Evolutionary conservation across 2,797 vertebrate genomes (phyloP).

Genomic region (Clarias pachynema): DNA sequence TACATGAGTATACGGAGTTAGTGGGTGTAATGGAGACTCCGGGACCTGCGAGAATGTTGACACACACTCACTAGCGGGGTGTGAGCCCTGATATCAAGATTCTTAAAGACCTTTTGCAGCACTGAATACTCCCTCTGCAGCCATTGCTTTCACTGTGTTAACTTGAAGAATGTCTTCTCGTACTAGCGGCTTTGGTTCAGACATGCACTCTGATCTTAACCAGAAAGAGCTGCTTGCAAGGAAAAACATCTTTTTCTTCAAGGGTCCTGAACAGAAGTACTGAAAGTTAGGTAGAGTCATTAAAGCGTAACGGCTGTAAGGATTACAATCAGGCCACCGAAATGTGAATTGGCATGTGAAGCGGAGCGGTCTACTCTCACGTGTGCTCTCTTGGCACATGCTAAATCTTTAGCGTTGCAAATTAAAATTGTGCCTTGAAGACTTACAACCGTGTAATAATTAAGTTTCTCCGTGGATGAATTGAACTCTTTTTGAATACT

Average conservation of each 20-base stretch:
- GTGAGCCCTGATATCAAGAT: conserved; percentile 47
- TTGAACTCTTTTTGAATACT: conserved; percentile 32
- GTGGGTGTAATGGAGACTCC: conserved; percentile 34
- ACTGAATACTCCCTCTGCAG: conserved; percentile 53
- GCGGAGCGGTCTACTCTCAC: conserved; percentile 28
- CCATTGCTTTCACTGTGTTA: conserved; percentile 56
- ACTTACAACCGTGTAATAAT: conserved; percentile 33
- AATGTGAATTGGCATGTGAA: conserved; percentile 43
- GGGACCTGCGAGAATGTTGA: conserved; percentile 59
- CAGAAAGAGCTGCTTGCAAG: neutral
- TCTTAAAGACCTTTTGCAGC: conserved; percentile 54
- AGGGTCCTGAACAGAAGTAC: conserved; percentile 9
- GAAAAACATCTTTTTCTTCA: neutral
- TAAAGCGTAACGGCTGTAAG: conserved; percentile 43
- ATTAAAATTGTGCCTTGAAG: conserved; percentile 45
- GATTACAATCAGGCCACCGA: conserved; percentile 22
- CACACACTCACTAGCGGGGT: conserved; percentile 44
- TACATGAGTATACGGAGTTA: conserved; percentile 47
- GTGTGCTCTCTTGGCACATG: conserved; percentile 30
- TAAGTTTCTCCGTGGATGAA: conserved; percentile 24
- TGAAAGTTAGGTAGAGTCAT: conserved; percentile 44
- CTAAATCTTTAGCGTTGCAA: conserved; percentile 37
- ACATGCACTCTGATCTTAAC: neutral
- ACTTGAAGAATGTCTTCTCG: conserved; percentile 56
- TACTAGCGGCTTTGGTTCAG: conserved; percentile 33